phyloP scores from a whole-genome alignment of 2,113 vertebrate genomes.

The Crotalus helleri region DNA sequence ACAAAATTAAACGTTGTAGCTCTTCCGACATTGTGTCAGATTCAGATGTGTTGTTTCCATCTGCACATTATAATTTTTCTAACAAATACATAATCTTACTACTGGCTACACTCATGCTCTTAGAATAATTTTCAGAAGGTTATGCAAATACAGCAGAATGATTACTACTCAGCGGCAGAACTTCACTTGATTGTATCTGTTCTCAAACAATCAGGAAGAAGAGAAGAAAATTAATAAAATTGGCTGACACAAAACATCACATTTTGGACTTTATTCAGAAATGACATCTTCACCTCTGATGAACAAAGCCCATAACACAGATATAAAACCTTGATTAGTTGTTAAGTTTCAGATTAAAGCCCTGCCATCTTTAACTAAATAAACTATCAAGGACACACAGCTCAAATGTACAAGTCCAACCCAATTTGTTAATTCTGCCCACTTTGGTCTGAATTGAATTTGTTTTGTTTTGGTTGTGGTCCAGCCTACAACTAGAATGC shows the following conservation, averaged over 20 bases:
- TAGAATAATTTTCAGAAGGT: slow-evolving; percentile 9
- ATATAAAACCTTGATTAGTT: not conserved
- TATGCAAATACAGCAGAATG: slow-evolving; percentile 40
- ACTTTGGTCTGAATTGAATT: not conserved
- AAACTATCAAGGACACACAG: not conserved
- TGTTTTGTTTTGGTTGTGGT: not conserved
- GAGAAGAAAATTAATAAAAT: slow-evolving; percentile 39
- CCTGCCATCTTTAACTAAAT: not conserved
- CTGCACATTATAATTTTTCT: slow-evolving; percentile 34
- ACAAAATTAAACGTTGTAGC: slow-evolving; percentile 43
- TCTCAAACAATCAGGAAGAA: slow-evolving; percentile 22
- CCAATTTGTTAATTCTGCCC: not conserved
- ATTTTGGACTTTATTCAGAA: not conserved
- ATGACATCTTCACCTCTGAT: not conserved
- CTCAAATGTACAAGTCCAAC: not conserved
- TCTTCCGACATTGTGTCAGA: slow-evolving; percentile 32
- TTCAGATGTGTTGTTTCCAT: slow-evolving; percentile 30
- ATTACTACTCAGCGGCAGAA: not conserved
- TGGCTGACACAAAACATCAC: not conserved
- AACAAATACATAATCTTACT: slow-evolving; percentile 51
- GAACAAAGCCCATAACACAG: not conserved
- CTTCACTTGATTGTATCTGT: slow-evolving; percentile 38
- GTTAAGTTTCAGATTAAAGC: not conserved
- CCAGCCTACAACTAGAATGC: not conserved
- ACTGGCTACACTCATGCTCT: not conserved